Evolutionary conservation across 2,888 invertebrate species (phyloP), one percentile per base, ranked within the genome.

Genomic region (Lysandra coridon): DNA sequence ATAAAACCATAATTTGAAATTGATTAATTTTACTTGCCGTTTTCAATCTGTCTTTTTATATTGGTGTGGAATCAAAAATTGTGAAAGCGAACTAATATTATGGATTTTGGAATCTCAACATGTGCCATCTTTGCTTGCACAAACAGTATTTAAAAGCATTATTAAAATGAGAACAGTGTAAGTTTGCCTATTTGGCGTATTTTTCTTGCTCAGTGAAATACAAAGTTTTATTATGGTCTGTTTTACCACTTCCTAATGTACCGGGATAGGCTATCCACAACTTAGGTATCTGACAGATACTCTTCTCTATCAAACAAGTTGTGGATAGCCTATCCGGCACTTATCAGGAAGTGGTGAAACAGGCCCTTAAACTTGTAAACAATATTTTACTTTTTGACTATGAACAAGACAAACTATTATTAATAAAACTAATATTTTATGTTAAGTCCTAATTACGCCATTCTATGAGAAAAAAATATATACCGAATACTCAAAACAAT

Each of bases 81-180:
- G 57, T 57, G 57, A 57, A 57, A 57, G 57, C 57, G 17, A 57
- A 17, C 33, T 33, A 37, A 69, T 10, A 30, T 12, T 62, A 23
- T 62, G 62, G 23, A 62, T 64, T 69, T 69, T 69, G 14, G 12
- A 69, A 69, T 69, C 33, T 69, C 69, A 33, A 69, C 33, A 6
- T 69, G 69, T 69, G 69, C 69, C 69, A 69, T 69, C 69, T 37
- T 69, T 69, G 69, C 69, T 69, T 69, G 69, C 69, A 69, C 69
- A 69, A 69, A 69, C 33, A 37, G 33, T 69, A 69, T 69, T 69
- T 37, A 14, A 37, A 69, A 17, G 64, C 30, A 30, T 64, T 12
- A 30, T 64, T 12, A 30, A 10, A 62, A 62, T 7, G 23, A 62
- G 23, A 62, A 62, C 62, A 33, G 12, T 64, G 30, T 64, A 62